A percentile compares a stretch with the other conserved stretches of the same genome.
Conservation (phyloP, 92 coral and sea anemone species). For the Parazoanthus swiftii region DNA sequence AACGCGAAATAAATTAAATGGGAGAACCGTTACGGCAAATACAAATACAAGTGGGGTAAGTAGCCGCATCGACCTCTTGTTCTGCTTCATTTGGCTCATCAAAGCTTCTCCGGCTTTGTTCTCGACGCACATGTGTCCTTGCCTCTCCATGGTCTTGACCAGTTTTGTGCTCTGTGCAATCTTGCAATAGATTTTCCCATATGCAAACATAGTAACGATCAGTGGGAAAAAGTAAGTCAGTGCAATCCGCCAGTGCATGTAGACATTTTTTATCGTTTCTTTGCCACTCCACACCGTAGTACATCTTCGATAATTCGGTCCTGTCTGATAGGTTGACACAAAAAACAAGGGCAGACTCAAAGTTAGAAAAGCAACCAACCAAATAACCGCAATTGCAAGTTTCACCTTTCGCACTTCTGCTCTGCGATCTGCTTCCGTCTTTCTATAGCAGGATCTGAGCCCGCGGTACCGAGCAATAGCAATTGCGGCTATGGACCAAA, state of each 20-base stretch:
- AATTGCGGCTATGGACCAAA: constrained; percentile 8
- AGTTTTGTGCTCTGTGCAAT: neutral
- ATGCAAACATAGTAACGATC: neutral
- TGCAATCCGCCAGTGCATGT: neutral
- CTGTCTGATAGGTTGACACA: neutral
- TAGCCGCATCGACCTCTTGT: neutral
- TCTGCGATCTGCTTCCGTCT: neutral
- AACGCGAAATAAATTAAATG: neutral
- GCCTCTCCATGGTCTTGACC: neutral
- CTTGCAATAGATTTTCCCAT: neutral
- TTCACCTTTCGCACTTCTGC: constrained; percentile 1
- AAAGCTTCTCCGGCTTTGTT: constrained; percentile 16
- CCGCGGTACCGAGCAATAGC: neutral
- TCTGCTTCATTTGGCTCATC: neutral
- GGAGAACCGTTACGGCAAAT: neutral
- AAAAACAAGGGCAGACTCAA: constrained; percentile 4
- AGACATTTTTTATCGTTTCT: neutral
- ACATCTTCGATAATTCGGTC: neutral
- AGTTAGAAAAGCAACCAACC: neutral
- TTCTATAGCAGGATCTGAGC: neutral
- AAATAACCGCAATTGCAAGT: neutral
- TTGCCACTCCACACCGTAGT: neutral
- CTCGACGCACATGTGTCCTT: neutral
- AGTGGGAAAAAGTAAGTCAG: neutral
- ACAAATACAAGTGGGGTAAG: constrained; percentile 8